Percentiles rank a stretch among this genome's conserved stretches.
phyloP scores from a whole-genome alignment of 2,888 invertebrate genomes.

The Embidobia sp. region DNA sequence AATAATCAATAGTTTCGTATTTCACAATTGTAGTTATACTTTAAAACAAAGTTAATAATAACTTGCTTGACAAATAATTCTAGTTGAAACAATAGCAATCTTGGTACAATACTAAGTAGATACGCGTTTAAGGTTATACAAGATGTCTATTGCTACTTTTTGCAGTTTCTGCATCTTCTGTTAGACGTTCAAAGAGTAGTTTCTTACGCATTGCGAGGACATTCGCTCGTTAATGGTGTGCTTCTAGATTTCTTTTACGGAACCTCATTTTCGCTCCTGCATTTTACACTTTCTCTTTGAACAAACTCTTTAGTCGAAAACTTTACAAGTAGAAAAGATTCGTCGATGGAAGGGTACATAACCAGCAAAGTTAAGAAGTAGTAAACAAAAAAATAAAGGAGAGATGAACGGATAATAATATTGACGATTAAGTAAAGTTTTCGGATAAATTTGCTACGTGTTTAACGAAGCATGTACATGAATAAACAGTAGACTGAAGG shows the following conservation, averaged over 20 bases:
- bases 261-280: conserved; percentile 45
- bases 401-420: conserved; percentile 36
- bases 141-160: conserved; percentile 25
- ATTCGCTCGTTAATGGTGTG: conserved; percentile 53
- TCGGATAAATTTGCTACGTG: conserved; percentile 37
- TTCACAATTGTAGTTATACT: no score
- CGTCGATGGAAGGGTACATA: conserved; percentile 14
- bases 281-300: conserved; percentile 56
- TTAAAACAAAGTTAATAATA: no score
- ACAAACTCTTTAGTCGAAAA: conserved; percentile 48
- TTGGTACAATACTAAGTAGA: conserved; percentile 10
- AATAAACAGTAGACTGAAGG: conserved; percentile 8
- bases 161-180: conserved; percentile 28
- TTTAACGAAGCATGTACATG: conserved; percentile 35
- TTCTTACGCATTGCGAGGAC: conserved; percentile 49
- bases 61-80: conserved; percentile 9
- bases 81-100: conserved; percentile 5
- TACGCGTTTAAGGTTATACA: conserved; percentile 20
- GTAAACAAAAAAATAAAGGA: conserved; percentile 20
- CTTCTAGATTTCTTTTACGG: conserved; percentile 50
- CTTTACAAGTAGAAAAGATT: conserved; percentile 45
- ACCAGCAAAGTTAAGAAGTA: conserved; percentile 11
- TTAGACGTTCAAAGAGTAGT: conserved; percentile 34
- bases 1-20: no score
- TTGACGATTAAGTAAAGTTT: conserved; percentile 32